Percentiles rank a stretch among this genome's conserved stretches.
These are phyloP conservation scores for Gobionotothen gibberifrons DNA, from an alignment of 2,797 vertebrate species.

Conservation along the genomic window DNA sequence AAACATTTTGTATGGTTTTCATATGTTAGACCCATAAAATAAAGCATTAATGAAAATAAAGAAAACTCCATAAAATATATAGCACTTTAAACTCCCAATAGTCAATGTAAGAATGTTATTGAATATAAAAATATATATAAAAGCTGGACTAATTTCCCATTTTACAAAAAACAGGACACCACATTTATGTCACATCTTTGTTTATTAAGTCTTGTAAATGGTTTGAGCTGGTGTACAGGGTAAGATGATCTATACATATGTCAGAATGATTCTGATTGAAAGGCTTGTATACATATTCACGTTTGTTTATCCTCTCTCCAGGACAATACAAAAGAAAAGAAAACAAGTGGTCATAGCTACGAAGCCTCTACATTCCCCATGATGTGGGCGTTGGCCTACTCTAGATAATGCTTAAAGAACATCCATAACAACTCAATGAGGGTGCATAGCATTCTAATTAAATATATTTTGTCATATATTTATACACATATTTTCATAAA, in stretches of 20 bases:
- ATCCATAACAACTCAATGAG: conserved; percentile 92
- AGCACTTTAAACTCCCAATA: not conserved
- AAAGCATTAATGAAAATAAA: not conserved
- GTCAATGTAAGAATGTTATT: not conserved
- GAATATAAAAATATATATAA: not conserved
- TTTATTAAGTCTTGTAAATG: conserved; percentile 96
- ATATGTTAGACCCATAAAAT: not conserved
- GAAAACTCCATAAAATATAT: too few relatives aligned
- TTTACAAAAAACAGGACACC: conserved; percentile 17
- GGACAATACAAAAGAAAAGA: conserved; percentile 92
- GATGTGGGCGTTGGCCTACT: conserved; percentile 89
- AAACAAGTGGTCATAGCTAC: conserved; percentile 94
- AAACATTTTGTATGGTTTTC: too few relatives aligned
- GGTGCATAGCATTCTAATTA: conserved; percentile 92
- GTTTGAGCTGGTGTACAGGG: conserved; percentile 95
- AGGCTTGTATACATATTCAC: conserved; percentile 87
- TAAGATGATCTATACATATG: conserved; percentile 93
- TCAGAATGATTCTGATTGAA: conserved; percentile 86
- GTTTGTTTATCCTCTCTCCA: conserved; percentile 81
- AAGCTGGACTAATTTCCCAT: not conserved
- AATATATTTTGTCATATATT: conserved; percentile 88
- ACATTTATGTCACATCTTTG: conserved; percentile 87
- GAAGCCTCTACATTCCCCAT: conserved; percentile 94
- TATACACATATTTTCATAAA: conserved; percentile 89
- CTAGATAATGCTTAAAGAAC: conserved; percentile 88